These are phyloP conservation scores for Mormyrops boulengeri DNA, from an alignment of 2,797 vertebrate species.

Conservation along the genomic window DNA sequence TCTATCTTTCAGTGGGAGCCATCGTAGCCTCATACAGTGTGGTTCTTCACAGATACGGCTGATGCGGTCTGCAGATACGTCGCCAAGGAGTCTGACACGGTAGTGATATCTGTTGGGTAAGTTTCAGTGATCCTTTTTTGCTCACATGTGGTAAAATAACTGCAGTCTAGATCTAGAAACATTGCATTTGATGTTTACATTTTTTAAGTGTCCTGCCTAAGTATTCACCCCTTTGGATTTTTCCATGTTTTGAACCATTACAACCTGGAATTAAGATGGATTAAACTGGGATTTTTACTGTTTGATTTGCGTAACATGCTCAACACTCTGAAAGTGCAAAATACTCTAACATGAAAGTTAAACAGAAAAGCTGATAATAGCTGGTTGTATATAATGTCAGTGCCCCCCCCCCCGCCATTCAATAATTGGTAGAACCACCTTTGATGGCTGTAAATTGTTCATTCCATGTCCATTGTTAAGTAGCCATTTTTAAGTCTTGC, in stretches of 20 bases:
- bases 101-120: slow-evolving; percentile 74
- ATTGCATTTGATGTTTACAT: neutral
- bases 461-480: neutral
- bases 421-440: neutral
- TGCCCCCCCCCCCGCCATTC: neutral
- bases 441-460: neutral
- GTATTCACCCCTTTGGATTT: neutral
- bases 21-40: neutral
- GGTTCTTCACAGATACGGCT: slow-evolving; percentile 52
- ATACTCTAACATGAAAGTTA: neutral
- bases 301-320: neutral
- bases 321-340: neutral
- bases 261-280: neutral
- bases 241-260: neutral
- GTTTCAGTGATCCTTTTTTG: slow-evolving; percentile 20
- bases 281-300: neutral
- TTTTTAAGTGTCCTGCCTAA: neutral
- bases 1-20: neutral
- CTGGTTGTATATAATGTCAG: neutral
- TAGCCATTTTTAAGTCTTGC: neutral
- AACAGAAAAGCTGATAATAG: neutral
- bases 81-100: slow-evolving; percentile 58
- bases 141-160: neutral
- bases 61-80: slow-evolving; percentile 59
- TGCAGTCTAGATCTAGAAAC: neutral